Evolutionary conservation across 2,797 vertebrate genomes (phyloP).

Genomic region (Thalassophryne amazonica): DNA sequence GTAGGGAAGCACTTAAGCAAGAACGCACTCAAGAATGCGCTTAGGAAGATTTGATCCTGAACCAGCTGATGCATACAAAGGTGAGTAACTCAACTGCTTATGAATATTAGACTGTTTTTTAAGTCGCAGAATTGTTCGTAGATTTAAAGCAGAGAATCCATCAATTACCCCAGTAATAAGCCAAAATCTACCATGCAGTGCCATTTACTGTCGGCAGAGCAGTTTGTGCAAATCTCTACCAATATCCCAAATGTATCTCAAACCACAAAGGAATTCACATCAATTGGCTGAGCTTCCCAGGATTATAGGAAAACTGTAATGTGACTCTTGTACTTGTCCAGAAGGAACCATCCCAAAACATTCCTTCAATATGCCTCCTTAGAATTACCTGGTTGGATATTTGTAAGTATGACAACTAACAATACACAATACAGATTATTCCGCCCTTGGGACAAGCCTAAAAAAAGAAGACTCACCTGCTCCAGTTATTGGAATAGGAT

Average conservation of each 20-base stretch:
- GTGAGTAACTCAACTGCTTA: constrained; percentile 26
- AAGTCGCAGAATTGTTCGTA: constrained; percentile 25
- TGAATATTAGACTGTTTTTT: constrained; percentile 17
- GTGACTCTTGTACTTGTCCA: constrained; percentile 25
- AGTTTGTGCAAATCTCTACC: constrained; percentile 8
- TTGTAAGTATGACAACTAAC: constrained; percentile 19
- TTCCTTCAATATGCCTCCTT: constrained; percentile 8
- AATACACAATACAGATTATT: constrained; percentile 8
- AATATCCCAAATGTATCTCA: constrained; percentile 22
- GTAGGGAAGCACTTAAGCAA: constrained; percentile 17
- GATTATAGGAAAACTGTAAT: constrained; percentile 15
- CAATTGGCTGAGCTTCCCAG: constrained; percentile 10
- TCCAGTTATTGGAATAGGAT: constrained; percentile 28
- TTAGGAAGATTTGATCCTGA: constrained; percentile 26
- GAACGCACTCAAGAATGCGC: constrained; percentile 12
- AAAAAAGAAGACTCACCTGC: constrained; percentile 25
- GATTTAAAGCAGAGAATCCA: constrained; percentile 20
- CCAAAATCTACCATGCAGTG: constrained; percentile 12
- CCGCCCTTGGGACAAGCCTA: constrained; percentile 16
- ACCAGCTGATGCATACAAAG: constrained; percentile 23
- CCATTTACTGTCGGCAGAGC: background rate
- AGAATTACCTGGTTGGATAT: constrained; percentile 15
- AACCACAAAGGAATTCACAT: constrained; percentile 22
- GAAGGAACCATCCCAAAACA: constrained; percentile 18
- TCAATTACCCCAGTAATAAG: constrained; percentile 20